Base-by-base conservation (phyloP, 2,797 vertebrate genomes). In the Paguma larvata region DNA sequence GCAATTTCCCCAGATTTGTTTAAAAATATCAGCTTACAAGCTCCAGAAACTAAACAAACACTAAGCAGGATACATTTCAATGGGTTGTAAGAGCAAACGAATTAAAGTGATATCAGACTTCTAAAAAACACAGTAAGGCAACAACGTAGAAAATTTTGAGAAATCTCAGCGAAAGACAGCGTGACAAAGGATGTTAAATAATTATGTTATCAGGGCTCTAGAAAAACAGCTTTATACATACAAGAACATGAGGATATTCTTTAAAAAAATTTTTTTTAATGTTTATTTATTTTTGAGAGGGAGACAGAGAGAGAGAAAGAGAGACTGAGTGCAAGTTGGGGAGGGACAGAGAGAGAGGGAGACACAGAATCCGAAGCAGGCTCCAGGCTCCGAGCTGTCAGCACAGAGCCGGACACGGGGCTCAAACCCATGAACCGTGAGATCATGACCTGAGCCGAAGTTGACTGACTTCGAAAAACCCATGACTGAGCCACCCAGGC, bases 111-210 rank as follows among this genome's bases (percentile, higher is more conserved):
- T 8, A 59, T 51, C 23, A 51, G 1, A 23, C 9, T 21, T 91
- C 59, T 18, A 19, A 6, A 32, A 94, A 86, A 67, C 75, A 85
- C 34, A 44, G 25, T 53, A 85, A 93, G 46, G 11, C 32, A 59
- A 94, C 38, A 87, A 83, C 62, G 15, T 51, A 62, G 27, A 87
- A 62, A 87, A 77, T 27, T 83, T 94, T 85, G n/a, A 77, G 30
- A 73, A 59, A 34, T 59, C 38, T 94, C 34, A 73, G 27, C 70
- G 25, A 82, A 70, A 88, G 15, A 27, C 86, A 65, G 23, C 41
- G 13, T 78, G 16, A 63, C 6, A 5, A 73, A 48, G 2, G 38
- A 38, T 38, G 38, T 38, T 38, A 38, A 38, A 38, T 38, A 38
- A 38, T 38, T 38, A 38, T 38, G 38, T 38, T 38, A 87, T 23